A percentile compares a stretch with the other conserved stretches of the same genome.
Conservation (phyloP, 2,113 vertebrate genomes). For the Edolisoma coerulescens region DNA sequence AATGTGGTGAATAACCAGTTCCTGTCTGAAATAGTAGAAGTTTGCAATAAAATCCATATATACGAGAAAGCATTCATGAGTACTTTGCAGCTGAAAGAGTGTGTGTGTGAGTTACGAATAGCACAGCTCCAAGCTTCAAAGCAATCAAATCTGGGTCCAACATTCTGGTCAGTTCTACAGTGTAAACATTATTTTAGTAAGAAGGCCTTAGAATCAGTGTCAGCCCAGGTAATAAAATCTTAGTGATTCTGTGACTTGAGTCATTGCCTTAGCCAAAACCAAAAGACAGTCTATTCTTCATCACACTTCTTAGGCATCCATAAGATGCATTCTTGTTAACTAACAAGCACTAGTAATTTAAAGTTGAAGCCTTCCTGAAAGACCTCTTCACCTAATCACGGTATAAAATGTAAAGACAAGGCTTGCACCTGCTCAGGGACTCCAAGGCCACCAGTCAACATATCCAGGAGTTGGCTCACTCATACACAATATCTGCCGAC, state of each 20-base stretch:
- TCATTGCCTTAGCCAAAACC: background rate
- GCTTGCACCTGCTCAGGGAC: background rate
- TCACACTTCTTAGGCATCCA: background rate
- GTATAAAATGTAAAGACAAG: background rate
- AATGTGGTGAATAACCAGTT: background rate
- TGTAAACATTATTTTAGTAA: background rate
- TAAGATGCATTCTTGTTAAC: background rate
- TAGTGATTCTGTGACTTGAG: background rate
- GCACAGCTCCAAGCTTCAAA: background rate
- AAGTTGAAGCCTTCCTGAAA: background rate
- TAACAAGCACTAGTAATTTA: background rate
- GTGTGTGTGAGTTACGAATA: background rate
- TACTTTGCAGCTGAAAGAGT: background rate
- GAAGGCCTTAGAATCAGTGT: background rate
- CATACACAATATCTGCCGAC: rapidly evolving
- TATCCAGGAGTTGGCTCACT: background rate
- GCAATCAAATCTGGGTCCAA: background rate
- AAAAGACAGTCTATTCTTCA: background rate
- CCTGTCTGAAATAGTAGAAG: background rate
- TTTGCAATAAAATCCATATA: background rate
- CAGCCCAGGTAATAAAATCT: background rate
- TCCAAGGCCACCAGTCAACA: background rate
- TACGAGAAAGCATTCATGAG: background rate
- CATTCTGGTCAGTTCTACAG: background rate
- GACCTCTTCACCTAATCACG: background rate